phyloP scores from a whole-genome alignment of 2,113 vertebrate species.

The Chamaetylas fuelleborni region DNA sequence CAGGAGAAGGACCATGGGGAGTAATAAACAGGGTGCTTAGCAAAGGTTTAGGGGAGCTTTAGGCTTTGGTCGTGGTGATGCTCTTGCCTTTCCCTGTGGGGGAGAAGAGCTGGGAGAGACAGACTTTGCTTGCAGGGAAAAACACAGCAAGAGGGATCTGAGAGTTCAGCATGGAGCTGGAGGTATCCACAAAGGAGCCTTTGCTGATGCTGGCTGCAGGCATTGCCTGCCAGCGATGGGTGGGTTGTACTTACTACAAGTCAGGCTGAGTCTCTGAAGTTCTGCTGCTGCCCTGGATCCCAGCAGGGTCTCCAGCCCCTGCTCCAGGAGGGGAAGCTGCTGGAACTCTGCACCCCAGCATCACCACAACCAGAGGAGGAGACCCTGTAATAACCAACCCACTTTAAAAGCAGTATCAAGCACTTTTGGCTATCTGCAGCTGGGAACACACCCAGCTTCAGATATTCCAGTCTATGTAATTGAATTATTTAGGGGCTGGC shows the following conservation, averaged over 20 bases:
- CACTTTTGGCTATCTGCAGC: slow-evolving; percentile 61
- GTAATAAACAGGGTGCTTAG: not conserved
- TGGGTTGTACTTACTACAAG: not conserved
- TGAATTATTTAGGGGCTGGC: slow-evolving; percentile 78
- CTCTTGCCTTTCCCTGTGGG: not conserved
- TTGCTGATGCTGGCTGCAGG: not conserved
- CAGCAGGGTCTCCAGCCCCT: not conserved
- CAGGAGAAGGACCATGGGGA: not conserved
- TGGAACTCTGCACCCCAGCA: not conserved
- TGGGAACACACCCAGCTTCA: slow-evolving; percentile 49
- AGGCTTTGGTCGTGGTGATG: not conserved
- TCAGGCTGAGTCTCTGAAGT: not conserved
- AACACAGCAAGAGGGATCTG: not conserved
- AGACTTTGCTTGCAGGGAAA: not conserved
- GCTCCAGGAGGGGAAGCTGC: not conserved
- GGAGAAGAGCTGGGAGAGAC: not conserved
- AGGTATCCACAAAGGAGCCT: not conserved
- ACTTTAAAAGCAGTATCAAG: not conserved
- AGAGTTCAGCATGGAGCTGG: not conserved
- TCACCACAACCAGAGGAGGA: not conserved
- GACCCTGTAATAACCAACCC: not conserved
- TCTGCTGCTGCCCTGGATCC: not conserved
- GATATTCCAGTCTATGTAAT: slow-evolving; percentile 60
- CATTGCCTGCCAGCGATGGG: accelerated
- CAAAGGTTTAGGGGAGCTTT: not conserved